Percentiles rank a stretch among this genome's conserved stretches.
Evolutionary conservation across 2,113 vertebrate species (phyloP).

Genomic region (Rhinogobius similis): DNA sequence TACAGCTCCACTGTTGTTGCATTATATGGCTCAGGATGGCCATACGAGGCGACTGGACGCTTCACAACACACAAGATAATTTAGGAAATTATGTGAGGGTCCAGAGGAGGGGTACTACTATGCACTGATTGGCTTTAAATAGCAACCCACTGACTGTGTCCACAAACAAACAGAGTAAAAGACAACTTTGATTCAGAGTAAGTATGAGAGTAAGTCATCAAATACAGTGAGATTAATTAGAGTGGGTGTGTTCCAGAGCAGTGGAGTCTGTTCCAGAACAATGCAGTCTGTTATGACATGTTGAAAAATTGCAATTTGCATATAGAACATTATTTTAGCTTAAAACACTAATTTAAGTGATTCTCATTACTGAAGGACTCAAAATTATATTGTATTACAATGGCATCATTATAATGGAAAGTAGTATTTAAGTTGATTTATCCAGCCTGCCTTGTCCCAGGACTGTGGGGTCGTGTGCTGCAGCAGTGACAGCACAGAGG

Average conservation of each 20-base stretch:
- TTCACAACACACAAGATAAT: constrained; percentile 44
- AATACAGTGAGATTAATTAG: neutral
- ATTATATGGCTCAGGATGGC: constrained; percentile 19
- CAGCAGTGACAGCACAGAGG: neutral
- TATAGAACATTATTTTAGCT: neutral
- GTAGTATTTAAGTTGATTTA: neutral
- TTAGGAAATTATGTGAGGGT: constrained; percentile 45
- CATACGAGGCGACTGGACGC: constrained; percentile 35
- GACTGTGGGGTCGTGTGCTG: neutral
- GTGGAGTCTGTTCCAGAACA: neutral
- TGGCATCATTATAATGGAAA: neutral
- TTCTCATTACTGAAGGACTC: too few species aligned
- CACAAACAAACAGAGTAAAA: neutral
- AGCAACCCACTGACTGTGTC: neutral
- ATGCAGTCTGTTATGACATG: too few species aligned
- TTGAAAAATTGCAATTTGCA: too few species aligned
- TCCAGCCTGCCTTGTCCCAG: neutral
- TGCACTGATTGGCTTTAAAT: neutral
- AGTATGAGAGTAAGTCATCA: neutral
- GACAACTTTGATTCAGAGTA: constrained; percentile 5
- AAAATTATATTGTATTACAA: neutral
- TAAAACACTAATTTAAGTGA: too few species aligned
- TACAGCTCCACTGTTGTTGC: neutral
- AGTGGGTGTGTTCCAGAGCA: neutral
- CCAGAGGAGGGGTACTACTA: neutral